These are phyloP conservation scores for Calliopsis andreniformis DNA, from an alignment of 1,140 invertebrate species.

Conservation along the genomic window DNA sequence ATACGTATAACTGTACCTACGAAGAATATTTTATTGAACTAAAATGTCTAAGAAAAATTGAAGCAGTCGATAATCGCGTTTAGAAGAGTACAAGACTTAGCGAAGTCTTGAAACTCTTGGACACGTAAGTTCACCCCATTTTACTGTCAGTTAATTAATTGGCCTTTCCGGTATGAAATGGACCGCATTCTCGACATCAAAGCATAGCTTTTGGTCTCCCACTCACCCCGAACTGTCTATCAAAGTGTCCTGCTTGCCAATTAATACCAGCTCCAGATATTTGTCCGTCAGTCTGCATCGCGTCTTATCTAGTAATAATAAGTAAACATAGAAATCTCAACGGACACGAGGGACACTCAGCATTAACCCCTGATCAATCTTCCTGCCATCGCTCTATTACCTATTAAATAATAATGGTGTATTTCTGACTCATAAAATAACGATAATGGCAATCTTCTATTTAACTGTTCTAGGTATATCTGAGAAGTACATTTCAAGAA, in stretches of 20 bases:
- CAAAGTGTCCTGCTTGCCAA: constrained; percentile 74
- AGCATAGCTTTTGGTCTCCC: constrained; percentile 61
- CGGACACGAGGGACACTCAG: neutral
- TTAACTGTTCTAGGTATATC: too few relatives aligned
- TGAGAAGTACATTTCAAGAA: too few relatives aligned
- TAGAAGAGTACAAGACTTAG: constrained; percentile 32
- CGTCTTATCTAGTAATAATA: constrained; percentile 76
- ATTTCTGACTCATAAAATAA: too few relatives aligned
- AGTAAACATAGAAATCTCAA: constrained; percentile 69
- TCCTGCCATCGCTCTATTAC: neutral
- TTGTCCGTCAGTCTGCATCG: constrained; percentile 64
- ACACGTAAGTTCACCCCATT: constrained; percentile 44
- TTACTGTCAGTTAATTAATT: constrained; percentile 76
- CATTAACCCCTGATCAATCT: constrained; percentile 11
- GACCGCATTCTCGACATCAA: constrained; percentile 74
- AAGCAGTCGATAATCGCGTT: constrained; percentile 23
- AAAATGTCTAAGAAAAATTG: neutral
- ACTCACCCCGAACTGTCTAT: constrained; percentile 59
- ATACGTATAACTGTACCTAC: too few relatives aligned
- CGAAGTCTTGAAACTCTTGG: constrained; percentile 54
- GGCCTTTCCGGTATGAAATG: constrained; percentile 71
- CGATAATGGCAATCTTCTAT: too few relatives aligned
- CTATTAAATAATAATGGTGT: neutral
- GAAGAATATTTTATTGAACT: too few relatives aligned
- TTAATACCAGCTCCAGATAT: constrained; percentile 75